These are phyloP conservation scores for Pitta sordida DNA, from an alignment of 2,113 vertebrate species.

Conservation along the genomic window DNA sequence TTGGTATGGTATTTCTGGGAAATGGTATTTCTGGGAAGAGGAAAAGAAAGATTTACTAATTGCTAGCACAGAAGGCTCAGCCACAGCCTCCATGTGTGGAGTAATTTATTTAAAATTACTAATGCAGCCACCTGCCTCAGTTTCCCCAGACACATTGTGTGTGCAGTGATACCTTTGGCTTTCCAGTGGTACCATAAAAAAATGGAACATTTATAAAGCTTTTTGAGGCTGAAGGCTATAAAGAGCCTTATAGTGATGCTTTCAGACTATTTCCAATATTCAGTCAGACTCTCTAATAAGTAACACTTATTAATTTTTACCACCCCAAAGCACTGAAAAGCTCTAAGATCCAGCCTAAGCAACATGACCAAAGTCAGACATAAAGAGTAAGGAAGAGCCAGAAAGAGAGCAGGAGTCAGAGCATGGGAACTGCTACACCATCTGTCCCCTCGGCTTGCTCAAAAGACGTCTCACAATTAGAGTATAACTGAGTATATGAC, in stretches of 20 bases:
- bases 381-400: conserved; percentile 34
- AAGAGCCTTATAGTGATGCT: neutral
- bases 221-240: neutral
- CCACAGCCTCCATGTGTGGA: rapidly evolving
- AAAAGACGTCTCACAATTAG: conserved; percentile 7
- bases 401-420: conserved; percentile 45
- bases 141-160: neutral
- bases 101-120: neutral
- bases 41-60: neutral
- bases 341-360: neutral
- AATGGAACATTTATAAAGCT: neutral
- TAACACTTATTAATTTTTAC: neutral
- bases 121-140: neutral
- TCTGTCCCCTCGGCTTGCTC: conserved; percentile 39
- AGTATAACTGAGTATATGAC: neutral
- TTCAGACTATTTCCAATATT: neutral
- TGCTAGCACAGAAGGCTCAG: neutral
- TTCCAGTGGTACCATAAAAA: neutral
- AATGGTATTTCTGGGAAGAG: neutral
- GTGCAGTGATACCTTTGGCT: neutral
- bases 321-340: neutral
- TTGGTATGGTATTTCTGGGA: neutral
- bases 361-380: neutral
- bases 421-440: conserved; percentile 30
- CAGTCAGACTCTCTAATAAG: neutral